phyloP scores from a whole-genome alignment of 2,888 invertebrate genomes.

The Helleia helle region DNA sequence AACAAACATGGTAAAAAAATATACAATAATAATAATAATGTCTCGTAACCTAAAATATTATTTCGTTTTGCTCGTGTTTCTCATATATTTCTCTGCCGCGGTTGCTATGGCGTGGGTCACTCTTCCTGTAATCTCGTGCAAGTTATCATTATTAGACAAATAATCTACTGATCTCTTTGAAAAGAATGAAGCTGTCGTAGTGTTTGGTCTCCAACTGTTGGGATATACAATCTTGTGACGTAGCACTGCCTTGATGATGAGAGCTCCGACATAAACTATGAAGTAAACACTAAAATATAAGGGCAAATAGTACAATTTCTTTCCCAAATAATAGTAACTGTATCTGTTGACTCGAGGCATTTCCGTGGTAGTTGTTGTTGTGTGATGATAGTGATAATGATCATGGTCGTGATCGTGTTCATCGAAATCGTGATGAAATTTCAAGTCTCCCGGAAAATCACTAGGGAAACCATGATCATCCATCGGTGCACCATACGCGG shows the following conservation, averaged over 20 bases:
- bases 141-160: conserved; percentile 54
- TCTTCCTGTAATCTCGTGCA: conserved; percentile 60
- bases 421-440: conserved; percentile 56
- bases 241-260: conserved; percentile 81
- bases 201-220: conserved; percentile 66
- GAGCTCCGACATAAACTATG: conserved; percentile 79
- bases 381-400: conserved; percentile 45
- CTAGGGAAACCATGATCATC: conserved; percentile 59
- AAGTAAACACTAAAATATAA: conserved; percentile 84
- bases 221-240: conserved; percentile 81
- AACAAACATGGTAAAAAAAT: conserved; percentile 8
- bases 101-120: conserved; percentile 56
- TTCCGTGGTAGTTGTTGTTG: conserved; percentile 61
- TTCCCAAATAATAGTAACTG: conserved; percentile 83
- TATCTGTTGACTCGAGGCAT: conserved; percentile 76
- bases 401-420: conserved; percentile 42
- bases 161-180: conserved; percentile 59
- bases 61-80: conserved; percentile 17
- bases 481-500: conserved; percentile 32
- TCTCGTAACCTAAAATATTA: too few species aligned
- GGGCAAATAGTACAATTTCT: conserved; percentile 83
- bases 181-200: conserved; percentile 50
- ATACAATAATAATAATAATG: conserved; percentile 3
- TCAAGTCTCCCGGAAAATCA: conserved; percentile 59
- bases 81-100: conserved; percentile 55